Percentiles rank a stretch among this genome's conserved stretches.
Evolutionary conservation across 1,140 invertebrate genomes (phyloP).

Genomic region (Microvelia longipes): DNA sequence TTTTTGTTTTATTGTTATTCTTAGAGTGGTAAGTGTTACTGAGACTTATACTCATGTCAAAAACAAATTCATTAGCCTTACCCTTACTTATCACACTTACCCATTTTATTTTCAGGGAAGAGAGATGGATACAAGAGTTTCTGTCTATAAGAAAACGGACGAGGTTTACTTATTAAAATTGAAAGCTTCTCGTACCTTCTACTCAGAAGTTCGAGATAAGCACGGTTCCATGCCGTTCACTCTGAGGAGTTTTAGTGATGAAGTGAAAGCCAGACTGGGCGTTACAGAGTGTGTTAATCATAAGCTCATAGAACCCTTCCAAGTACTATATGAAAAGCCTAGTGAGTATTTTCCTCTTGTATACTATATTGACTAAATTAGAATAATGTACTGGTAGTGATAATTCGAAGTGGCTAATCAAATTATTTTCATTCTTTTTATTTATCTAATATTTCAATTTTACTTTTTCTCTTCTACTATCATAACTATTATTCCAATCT

Average conservation of each 20-base stretch:
- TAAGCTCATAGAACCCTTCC: slow-evolving; percentile 94
- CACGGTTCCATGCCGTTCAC: slow-evolving; percentile 90
- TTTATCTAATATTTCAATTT: not conserved
- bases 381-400: no score
- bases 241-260: slow-evolving; percentile 81
- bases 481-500: no score
- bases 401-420: no score
- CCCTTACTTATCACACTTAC: no score
- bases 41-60: no score
- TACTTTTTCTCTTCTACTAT: no score
- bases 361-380: not conserved
- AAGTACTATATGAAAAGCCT: slow-evolving; percentile 41
- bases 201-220: slow-evolving; percentile 81
- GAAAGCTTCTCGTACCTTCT: slow-evolving; percentile 90
- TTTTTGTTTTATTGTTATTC: no score
- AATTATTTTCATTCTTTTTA: not conserved
- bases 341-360: slow-evolving; percentile 14
- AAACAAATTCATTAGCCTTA: no score
- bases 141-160: slow-evolving; percentile 97
- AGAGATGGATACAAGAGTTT: slow-evolving; percentile 85
- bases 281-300: slow-evolving; percentile 96
- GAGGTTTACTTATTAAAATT: slow-evolving; percentile 92
- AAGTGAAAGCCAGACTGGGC: slow-evolving; percentile 93
- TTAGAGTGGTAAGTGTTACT: no score
- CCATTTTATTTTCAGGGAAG: slow-evolving; percentile 43